Conservation (phyloP, 1,140 invertebrate genomes). For the Lasaia peninsularis region DNA sequence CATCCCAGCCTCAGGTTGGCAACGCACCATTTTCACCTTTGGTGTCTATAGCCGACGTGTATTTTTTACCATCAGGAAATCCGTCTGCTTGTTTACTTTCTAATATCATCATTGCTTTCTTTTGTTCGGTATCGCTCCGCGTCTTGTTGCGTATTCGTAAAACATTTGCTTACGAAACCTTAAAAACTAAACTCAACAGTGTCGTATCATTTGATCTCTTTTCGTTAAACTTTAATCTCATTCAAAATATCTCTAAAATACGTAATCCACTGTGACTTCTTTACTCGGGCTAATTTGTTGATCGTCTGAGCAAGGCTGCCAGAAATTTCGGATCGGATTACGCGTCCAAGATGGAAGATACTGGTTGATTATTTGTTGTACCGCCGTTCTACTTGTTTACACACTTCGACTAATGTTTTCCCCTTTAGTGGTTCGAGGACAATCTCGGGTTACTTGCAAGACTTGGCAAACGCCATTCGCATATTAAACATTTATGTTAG, state of each 20-base stretch:
- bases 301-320: conserved; percentile 32
- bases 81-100: too few relatives aligned
- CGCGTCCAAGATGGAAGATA: conserved; percentile 47
- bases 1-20: too few relatives aligned
- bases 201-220: too few relatives aligned
- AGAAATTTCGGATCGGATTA: conserved; percentile 63
- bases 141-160: too few relatives aligned
- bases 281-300: conserved; percentile 23
- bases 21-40: too few relatives aligned
- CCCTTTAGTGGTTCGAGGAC: conserved; percentile 46
- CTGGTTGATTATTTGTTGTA: conserved; percentile 58
- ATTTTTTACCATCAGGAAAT: too few relatives aligned
- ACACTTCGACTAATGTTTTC: conserved; percentile 53
- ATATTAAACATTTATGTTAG: conserved; percentile 19
- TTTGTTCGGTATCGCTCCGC: too few relatives aligned
- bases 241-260: not conserved
- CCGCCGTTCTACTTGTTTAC: conserved; percentile 52
- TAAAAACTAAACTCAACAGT: too few relatives aligned
- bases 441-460: conserved; percentile 48
- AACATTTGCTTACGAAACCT: too few relatives aligned
- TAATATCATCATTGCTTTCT: too few relatives aligned
- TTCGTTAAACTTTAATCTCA: too few relatives aligned
- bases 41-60: too few relatives aligned
- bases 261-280: conserved; percentile 2
- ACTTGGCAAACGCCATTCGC: conserved; percentile 32